Conservation (phyloP, 2,888 invertebrate species). For the Ashinkailepas kermadecensis region DNA sequence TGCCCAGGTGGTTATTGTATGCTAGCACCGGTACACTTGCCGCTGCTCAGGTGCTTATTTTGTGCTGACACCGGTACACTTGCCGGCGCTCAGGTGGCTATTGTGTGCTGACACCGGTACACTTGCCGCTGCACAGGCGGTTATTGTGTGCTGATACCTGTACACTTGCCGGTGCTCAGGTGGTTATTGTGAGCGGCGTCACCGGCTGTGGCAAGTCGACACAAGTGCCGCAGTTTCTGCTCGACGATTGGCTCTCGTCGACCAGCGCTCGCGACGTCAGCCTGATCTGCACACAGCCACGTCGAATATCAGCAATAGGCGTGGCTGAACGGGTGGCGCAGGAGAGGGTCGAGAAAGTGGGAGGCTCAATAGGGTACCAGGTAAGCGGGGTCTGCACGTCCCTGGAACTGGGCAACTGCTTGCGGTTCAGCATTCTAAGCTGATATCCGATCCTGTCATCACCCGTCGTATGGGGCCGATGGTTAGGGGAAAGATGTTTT, state of each 20-base stretch:
- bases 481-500: no score
- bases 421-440: no score
- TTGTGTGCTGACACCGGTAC: no score
- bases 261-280: constrained; percentile 43
- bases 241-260: constrained; percentile 68
- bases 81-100: no score
- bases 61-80: no score
- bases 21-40: neutral
- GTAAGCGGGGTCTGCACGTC: constrained; percentile 41
- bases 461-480: no score
- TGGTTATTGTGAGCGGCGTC: constrained; percentile 70
- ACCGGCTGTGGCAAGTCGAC: constrained; percentile 68
- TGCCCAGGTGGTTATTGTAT: constrained; percentile 18
- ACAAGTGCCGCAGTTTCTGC: constrained; percentile 87
- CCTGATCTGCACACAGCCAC: constrained; percentile 85
- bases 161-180: constrained; percentile 34
- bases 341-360: constrained; percentile 71
- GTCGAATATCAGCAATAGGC: constrained; percentile 82
- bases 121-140: no score
- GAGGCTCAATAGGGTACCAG: constrained; percentile 66
- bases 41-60: no score
- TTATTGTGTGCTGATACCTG: no score
- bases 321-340: constrained; percentile 85
- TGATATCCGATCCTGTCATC: no score
- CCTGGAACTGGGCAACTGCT: no score